Base-by-base conservation (phyloP, 2,797 vertebrate species). In the Myotis myotis region DNA sequence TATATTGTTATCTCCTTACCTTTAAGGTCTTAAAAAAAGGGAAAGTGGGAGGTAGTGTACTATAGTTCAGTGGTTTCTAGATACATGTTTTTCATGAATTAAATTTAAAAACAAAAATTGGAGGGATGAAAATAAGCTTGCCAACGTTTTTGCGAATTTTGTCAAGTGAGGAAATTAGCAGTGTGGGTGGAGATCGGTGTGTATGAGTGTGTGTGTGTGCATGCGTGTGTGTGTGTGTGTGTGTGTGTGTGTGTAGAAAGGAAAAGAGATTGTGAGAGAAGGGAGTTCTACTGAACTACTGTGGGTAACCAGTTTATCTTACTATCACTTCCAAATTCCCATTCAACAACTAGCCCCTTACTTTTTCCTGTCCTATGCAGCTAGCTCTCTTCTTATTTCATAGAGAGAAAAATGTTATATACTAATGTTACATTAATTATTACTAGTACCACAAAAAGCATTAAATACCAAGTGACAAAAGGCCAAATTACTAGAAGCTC, bases 61-160 rank as follows among this genome's bases (percentile, higher is more conserved):
- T 68, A 53, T 70, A 71, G 11, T 30, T 87, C 10, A 47, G 33
- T 71, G n/a, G 13, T 60, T 94, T 93, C 62, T 81, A 94, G 47
- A 66, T 95, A 49, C 23, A 68, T 91, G n/a, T 28, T 89, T 80
- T 95, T 51, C 36, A 89, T 22, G n/a, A 91, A 38, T 66, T 33
- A 82, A 57, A 57, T 70, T 88, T 72, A 62, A 87, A 82, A 87
- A 74, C 15, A 78, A 91, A 86, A 74, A 70, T 53, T 55, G 22
- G 55, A 80, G 25, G 23, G 12, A 88, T 7, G 41, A 53, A 88
- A 38, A 62, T 33, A 91, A 85, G 36, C 25, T 66, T 68, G 38
- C 10, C 33, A 91, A 38, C 4, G 44, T 60, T 71, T 85, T 55
- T 71, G 36, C 13, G 78, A 88, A 83, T 79, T 96, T 75, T 70